Conservation (phyloP, 1,140 invertebrate species). For the Bombus sylvicola region DNA sequence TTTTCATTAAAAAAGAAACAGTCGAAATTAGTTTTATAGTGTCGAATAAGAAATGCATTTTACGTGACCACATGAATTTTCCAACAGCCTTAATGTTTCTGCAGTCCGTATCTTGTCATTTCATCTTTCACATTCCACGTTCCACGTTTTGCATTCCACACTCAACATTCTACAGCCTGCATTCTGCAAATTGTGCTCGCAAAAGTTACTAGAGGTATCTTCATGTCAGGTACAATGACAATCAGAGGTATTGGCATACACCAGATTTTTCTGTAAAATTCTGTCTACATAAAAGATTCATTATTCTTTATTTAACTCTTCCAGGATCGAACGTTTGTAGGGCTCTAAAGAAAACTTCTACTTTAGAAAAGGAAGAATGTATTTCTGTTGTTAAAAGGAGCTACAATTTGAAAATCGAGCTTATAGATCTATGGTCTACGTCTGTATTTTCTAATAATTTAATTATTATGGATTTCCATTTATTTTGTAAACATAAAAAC, state of each 20-base stretch:
- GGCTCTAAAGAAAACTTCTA: no score
- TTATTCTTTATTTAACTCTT: no score
- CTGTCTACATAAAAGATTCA: not conserved
- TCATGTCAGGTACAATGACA: not conserved
- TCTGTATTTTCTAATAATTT: no score
- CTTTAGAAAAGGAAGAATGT: no score
- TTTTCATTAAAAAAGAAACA: not conserved
- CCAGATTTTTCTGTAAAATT: not conserved
- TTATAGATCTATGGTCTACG: no score
- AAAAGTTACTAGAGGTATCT: not conserved
- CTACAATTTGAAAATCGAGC: no score
- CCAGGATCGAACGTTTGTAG: no score
- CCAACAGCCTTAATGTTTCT: not conserved
- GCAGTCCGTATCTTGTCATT: not conserved
- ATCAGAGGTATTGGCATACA: not conserved
- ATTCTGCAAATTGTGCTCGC: not conserved
- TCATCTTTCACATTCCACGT: slow-evolving; percentile 5
- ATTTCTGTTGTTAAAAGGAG: no score
- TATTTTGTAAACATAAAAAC: no score
- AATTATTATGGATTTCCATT: no score
- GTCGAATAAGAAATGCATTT: not conserved
- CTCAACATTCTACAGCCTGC: not conserved
- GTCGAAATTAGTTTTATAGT: not conserved
- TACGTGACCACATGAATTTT: not conserved
- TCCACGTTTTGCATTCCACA: not conserved